phyloP scores from a whole-genome alignment of 2,797 vertebrate species.

The Fistularia tabacaria region DNA sequence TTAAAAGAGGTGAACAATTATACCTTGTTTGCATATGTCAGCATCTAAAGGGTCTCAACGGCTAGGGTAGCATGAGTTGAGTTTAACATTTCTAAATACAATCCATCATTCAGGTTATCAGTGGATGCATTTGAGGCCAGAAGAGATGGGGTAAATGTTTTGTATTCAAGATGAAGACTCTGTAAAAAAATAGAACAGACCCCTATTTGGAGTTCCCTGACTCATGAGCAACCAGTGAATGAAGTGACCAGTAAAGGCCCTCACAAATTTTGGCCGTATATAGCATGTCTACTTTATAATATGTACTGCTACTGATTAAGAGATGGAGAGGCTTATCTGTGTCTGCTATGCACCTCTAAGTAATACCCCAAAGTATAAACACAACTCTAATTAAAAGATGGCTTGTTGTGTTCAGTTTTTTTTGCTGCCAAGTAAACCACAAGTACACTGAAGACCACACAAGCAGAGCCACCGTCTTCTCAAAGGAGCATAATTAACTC shows the following conservation, averaged over 20 bases:
- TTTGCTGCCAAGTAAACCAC: constrained; percentile 66
- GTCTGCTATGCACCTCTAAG: constrained; percentile 42
- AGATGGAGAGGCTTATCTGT: constrained; percentile 39
- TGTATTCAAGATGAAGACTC: constrained; percentile 46
- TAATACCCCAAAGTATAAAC: constrained; percentile 59
- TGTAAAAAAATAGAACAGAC: constrained; percentile 42
- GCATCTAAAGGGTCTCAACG: constrained; percentile 48
- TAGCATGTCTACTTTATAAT: constrained; percentile 47
- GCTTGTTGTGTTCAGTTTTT: constrained; percentile 49
- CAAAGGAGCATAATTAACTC: constrained; percentile 51
- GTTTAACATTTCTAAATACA: constrained; percentile 54
- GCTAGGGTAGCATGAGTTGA: constrained; percentile 34
- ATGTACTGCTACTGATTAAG: constrained; percentile 17
- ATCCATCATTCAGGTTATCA: constrained; percentile 64
- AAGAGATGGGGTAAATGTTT: constrained; percentile 50
- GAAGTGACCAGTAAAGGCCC: constrained; percentile 21
- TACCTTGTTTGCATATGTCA: constrained; percentile 59
- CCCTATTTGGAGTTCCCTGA: constrained; percentile 59
- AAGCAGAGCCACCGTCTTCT: constrained; percentile 44
- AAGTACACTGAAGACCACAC: constrained; percentile 65
- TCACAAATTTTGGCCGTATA: constrained; percentile 50
- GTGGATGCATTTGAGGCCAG: constrained; percentile 57
- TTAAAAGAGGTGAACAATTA: constrained; percentile 27
- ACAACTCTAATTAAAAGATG: constrained; percentile 69
- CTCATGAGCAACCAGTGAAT: constrained; percentile 48